Base-by-base conservation (phyloP, 35 echinoderm and acorn worm genomes). In the Amphiura filiformis region DNA sequence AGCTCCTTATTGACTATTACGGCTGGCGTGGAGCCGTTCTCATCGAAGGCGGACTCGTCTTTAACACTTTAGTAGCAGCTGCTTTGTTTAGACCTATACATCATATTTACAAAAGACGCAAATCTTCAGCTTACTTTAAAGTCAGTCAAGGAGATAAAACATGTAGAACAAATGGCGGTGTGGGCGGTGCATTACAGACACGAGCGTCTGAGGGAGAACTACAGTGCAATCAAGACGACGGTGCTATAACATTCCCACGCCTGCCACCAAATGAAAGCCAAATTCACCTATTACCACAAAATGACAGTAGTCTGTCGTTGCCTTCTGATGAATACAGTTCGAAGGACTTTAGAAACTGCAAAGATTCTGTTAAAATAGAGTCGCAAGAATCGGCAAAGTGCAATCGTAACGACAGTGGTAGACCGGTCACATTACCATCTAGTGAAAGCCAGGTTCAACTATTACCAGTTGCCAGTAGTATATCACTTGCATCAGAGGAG, bases 21-120 rank as follows among this genome's bases (percentile, higher is more conserved):
- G 90, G 90, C 4, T 92, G 90, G 90, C 76, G 90, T 36, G 90
- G 90, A 31, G 78, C 84, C 26, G 36, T 92, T 30, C n/a, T 86
- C 28, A 87, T 92, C 28, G 32, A 34, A 22, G 49, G 47, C 40
- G 90, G 82, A 32, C 31, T 92, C 30, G 22, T 56, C 30, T 32
- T 87, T 26, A 80, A 92, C 61, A 39, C 57, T 26, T 20, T 70
- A 15, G 84, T 81, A 20, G 81, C 76, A 31, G 75, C 76, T 13
- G 89, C 89, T 23, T 65, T 91, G 30, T 78, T 91, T 5, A 36
- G 82, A 26, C 89, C 89, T 4, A 77, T 37, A 32, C 44, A 57
- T 32, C 39, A 44, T 31, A 49, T 42, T 14, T 34, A 82, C 26
- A 11, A 22, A 1, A 44, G 33, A 35, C 57, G 0, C 4, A 57